phyloP scores from a whole-genome alignment of 2,113 vertebrate species.

The Catharus fuscescens region DNA sequence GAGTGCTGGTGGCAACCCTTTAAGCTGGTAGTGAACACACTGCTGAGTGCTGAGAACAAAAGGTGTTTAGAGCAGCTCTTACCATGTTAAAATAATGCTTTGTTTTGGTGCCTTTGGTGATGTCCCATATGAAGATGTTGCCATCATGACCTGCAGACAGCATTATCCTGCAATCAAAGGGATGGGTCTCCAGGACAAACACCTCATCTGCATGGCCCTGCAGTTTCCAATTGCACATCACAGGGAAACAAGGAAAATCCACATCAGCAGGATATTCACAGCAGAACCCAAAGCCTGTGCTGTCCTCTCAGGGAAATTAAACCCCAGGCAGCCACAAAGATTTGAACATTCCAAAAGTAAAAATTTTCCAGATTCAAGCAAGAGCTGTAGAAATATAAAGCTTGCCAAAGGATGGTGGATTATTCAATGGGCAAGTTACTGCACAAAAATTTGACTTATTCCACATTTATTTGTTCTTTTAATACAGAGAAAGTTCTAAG shows the following conservation, averaged over 20 bases:
- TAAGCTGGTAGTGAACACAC: not conserved
- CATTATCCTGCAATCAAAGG: constrained; percentile 94
- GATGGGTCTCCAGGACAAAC: constrained; percentile 96
- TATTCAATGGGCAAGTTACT: not conserved
- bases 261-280: not conserved
- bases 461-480: not conserved
- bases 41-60: not conserved
- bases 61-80: not conserved
- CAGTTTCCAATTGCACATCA: not conserved
- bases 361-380: not conserved
- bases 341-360: not conserved
- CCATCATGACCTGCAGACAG: constrained; percentile 96
- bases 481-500: not conserved
- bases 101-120: constrained; percentile 87
- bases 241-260: not conserved
- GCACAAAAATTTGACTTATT: not conserved
- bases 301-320: not conserved
- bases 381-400: not conserved
- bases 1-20: not conserved
- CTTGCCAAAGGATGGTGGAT: not conserved
- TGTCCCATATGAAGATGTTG: constrained; percentile 95
- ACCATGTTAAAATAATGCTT: constrained; percentile 98
- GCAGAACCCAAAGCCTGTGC: not conserved
- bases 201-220: constrained; percentile 97
- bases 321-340: not conserved